Conservation (phyloP, 2,888 invertebrate species). For the Pandemis corylana region DNA sequence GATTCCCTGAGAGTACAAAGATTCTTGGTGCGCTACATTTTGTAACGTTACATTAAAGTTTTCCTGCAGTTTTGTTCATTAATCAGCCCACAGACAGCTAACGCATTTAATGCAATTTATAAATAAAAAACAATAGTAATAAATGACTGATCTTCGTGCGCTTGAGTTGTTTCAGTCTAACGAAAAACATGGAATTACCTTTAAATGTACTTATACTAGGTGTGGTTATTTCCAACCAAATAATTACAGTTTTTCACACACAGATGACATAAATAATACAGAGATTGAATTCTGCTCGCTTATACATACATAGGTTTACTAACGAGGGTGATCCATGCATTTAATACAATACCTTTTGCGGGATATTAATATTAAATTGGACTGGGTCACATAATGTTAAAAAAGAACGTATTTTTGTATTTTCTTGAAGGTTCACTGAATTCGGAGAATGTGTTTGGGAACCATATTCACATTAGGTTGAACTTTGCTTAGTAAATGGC, state of each 20-base stretch:
- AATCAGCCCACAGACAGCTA: slow-evolving; percentile 44
- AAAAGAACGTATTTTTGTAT: not conserved
- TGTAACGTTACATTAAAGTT: slow-evolving; percentile 19
- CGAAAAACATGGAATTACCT: slow-evolving; percentile 13
- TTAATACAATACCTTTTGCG: slow-evolving; percentile 18
- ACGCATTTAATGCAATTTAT: slow-evolving; percentile 52
- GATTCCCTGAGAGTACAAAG: not conserved
- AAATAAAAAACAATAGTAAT: slow-evolving; percentile 38
- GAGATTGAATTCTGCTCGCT: slow-evolving; percentile 16
- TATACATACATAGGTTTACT: slow-evolving; percentile 12
- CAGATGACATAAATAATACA: slow-evolving; percentile 32
- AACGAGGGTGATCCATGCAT: slow-evolving; percentile 7
- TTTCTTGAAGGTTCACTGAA: not conserved
- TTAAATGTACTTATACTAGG: slow-evolving; percentile 27
- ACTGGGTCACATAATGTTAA: not conserved
- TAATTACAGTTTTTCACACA: slow-evolving; percentile 21
- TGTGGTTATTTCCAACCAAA: slow-evolving; percentile 18
- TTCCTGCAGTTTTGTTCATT: slow-evolving; percentile 3
- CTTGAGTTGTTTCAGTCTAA: slow-evolving; percentile 13
- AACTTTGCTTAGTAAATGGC: not conserved
- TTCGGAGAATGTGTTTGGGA: slow-evolving; percentile 6
- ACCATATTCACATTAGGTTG: not conserved
- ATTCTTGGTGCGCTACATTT: not conserved
- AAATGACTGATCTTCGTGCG: slow-evolving; percentile 26
- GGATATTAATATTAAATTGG: slow-evolving; percentile 5